phyloP scores from a whole-genome alignment of 2,113 vertebrate species.

The Camelus bactrianus region DNA sequence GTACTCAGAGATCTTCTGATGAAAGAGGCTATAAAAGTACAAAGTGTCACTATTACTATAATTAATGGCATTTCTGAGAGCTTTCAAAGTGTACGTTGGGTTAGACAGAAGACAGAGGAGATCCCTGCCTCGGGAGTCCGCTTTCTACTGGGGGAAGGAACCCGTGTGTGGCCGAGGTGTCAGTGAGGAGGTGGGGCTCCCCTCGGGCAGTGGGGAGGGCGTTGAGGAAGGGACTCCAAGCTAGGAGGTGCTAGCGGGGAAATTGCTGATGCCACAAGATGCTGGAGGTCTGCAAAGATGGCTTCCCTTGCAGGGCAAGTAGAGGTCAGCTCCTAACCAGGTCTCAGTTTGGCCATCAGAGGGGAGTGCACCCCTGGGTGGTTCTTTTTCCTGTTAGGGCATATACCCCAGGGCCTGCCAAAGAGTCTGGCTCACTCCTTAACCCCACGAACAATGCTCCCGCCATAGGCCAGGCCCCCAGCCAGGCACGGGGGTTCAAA shows the following conservation, averaged over 20 bases:
- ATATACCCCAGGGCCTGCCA: rapidly evolving
- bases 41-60: conserved; percentile 78
- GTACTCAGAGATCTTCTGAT: conserved; percentile 79
- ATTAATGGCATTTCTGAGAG: conserved; percentile 77
- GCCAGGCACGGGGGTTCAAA: background rate
- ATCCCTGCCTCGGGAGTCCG: background rate
- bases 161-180: background rate
- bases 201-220: rapidly evolving
- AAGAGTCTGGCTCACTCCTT: background rate
- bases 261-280: rapidly evolving
- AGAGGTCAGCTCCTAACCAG: background rate
- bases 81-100: conserved; percentile 35
- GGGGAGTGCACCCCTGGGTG: background rate
- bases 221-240: rapidly evolving
- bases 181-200: rapidly evolving
- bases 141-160: background rate
- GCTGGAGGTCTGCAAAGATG: rapidly evolving
- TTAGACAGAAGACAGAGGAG: background rate
- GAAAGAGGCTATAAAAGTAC: conserved; percentile 81
- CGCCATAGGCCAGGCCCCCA: rapidly evolving
- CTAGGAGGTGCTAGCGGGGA: rapidly evolving
- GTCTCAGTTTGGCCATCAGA: background rate
- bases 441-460: rapidly evolving
- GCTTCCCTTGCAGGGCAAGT: background rate
- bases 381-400: rapidly evolving